Conservation (phyloP, 2,888 invertebrate genomes). For the Tinea semifulvella region DNA sequence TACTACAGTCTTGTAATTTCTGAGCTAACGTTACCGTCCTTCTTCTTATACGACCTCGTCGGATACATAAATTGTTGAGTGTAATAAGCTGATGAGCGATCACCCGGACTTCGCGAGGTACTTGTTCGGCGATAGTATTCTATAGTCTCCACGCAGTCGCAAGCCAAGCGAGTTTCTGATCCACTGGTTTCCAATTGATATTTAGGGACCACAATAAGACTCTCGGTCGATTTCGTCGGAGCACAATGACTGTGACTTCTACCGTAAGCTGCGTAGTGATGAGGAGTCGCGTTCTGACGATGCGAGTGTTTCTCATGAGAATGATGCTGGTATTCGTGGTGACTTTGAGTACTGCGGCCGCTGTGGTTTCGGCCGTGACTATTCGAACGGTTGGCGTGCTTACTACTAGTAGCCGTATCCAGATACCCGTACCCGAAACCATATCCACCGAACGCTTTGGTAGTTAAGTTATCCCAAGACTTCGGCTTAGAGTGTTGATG, state of each 20-base stretch:
- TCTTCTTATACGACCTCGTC: slow-evolving; percentile 56
- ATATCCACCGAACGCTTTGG: slow-evolving; percentile 86
- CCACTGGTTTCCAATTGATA: slow-evolving; percentile 68
- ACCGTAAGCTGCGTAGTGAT: slow-evolving; percentile 53
- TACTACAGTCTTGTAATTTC: slow-evolving; percentile 74
- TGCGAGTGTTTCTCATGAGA: slow-evolving; percentile 51
- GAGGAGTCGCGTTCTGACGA: slow-evolving; percentile 48
- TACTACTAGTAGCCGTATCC: slow-evolving; percentile 73
- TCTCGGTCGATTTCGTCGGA: slow-evolving; percentile 85
- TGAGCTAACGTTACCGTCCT: slow-evolving; percentile 69
- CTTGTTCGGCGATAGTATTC: slow-evolving; percentile 49
- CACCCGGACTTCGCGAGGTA: slow-evolving; percentile 39
- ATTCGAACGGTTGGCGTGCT: slow-evolving; percentile 49
- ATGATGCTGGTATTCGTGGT: slow-evolving; percentile 56
- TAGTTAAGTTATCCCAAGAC: slow-evolving; percentile 90
- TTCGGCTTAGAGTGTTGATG: slow-evolving; percentile 75
- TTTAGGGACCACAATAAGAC: slow-evolving; percentile 73
- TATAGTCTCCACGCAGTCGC: slow-evolving; percentile 71
- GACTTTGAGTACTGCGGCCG: slow-evolving; percentile 66
- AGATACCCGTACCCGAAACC: slow-evolving; percentile 88
- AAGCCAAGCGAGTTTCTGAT: slow-evolving; percentile 74
- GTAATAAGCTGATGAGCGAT: slow-evolving; percentile 45
- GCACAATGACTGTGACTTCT: slow-evolving; percentile 63
- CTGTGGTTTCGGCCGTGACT: slow-evolving; percentile 64
- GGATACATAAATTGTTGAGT: slow-evolving; percentile 59